Evolutionary conservation across 2,888 invertebrate species (phyloP).

Genomic region (Steinernema hermaphroditum): DNA sequence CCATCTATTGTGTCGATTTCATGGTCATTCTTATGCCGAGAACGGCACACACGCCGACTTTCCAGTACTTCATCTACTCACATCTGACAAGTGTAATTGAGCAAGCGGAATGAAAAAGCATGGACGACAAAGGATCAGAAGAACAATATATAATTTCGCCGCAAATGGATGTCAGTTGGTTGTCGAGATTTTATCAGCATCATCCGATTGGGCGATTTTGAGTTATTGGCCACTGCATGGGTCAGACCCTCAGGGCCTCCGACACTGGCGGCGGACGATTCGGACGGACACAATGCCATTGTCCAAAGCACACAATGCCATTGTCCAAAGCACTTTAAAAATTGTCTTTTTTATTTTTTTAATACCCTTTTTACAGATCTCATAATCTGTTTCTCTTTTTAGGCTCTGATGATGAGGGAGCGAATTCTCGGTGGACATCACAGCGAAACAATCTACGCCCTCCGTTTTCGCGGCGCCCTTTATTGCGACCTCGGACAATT

Average conservation of each 20-base stretch:
- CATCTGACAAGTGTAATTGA: background rate
- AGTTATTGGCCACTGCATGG: slow-evolving; percentile 5
- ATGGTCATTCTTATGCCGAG: too few relatives aligned
- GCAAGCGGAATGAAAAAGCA: background rate
- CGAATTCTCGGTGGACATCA: slow-evolving; percentile 83
- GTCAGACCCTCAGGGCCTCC: background rate
- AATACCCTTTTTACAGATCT: too few relatives aligned
- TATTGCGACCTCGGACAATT: slow-evolving; percentile 77
- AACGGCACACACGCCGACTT: too few relatives aligned
- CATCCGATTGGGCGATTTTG: background rate
- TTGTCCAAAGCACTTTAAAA: slow-evolving; percentile 21
- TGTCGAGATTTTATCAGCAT: slow-evolving; percentile 23
- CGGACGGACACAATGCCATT: slow-evolving; percentile 9
- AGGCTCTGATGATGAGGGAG: slow-evolving; percentile 84
- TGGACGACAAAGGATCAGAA: slow-evolving; percentile 8
- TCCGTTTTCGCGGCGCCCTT: slow-evolving; percentile 86
- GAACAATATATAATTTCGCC: slow-evolving; percentile 8
- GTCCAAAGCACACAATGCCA: slow-evolving; percentile 24
- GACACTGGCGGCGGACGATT: background rate
- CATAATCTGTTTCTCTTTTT: too few relatives aligned
- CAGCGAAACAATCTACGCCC: slow-evolving; percentile 79
- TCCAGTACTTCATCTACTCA: too few relatives aligned
- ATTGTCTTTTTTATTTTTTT: background rate
- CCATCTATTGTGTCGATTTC: too few relatives aligned
- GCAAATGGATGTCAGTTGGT: slow-evolving; percentile 27